Base-by-base conservation (phyloP, 2,888 invertebrate genomes). In the Malthinus flaveolus region DNA sequence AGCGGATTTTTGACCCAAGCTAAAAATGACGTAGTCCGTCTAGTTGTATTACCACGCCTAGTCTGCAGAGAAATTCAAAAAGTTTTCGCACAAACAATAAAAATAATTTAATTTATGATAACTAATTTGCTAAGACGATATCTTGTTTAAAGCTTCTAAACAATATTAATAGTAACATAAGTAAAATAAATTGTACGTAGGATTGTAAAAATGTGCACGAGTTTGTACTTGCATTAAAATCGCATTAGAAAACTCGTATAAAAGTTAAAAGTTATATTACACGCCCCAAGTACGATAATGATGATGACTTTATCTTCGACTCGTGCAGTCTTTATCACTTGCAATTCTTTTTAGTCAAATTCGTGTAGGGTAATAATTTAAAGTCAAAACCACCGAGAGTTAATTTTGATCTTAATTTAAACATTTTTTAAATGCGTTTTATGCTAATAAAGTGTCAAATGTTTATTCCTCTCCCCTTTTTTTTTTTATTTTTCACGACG, bases 261-360 rank as follows among this genome's bases (percentile, higher is more conserved):
- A 23, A 36, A 48, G 42, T 49, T 58, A 45, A 49, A 48, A 37
- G 48, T 45, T 52, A 33, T 15, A 44, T 34, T 53, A 52, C 44
- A 53, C 48, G 42, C 44, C 42, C 34, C 13, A 11, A 39, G 46
- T 39, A 34, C 10, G 46, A 35, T 51, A 51, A 57, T 57, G 56
- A 47, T 57, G 56, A 57, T 57, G 51, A 48, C 56, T 57, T 47
- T 57, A 57, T 57, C 46, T 47, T 51, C 34, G 33, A 51, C 50
- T 47, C 35, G 48, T 33, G 47, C 15, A 36, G 51, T 56, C 56
- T 50, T 50, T 51, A 13, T 15, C 39, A 42, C 23, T 42, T 42
- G 13, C 39, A 42, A 15, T 42, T 15, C 4, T 42, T 42, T 42
- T 15, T n/a, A 42, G 13, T n/a, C n/a, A 13, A 23, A 42, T 23